phyloP scores from a whole-genome alignment of 2,888 invertebrate genomes.

The Gastrophysa polygoni region DNA sequence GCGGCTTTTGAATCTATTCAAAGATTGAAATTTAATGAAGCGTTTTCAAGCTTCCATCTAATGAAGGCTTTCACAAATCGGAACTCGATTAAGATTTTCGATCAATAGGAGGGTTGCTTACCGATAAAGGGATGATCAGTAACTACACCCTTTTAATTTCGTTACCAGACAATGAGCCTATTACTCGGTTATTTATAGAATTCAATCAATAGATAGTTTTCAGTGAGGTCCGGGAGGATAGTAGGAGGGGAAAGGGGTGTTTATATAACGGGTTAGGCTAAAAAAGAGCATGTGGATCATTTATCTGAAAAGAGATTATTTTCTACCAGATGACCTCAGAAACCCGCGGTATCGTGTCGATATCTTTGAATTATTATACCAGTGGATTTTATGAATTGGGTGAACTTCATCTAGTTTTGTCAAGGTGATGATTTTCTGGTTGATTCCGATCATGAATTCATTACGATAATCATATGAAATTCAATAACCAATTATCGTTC shows the following conservation, averaged over 20 bases:
- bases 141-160: slow-evolving; percentile 30
- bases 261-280: background rate
- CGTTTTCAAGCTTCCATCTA: slow-evolving; percentile 34
- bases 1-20: slow-evolving; percentile 37
- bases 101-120: slow-evolving; percentile 28
- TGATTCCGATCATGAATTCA: too few species aligned
- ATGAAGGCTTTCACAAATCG: slow-evolving; percentile 30
- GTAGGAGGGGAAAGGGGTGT: background rate
- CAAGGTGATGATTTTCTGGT: too few species aligned
- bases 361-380: too few species aligned
- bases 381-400: too few species aligned
- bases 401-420: too few species aligned
- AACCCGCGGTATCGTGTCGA: too few species aligned
- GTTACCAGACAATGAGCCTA: slow-evolving; percentile 30
- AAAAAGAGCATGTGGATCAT: background rate
- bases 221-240: slow-evolving; percentile 3
- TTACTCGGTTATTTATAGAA: slow-evolving; percentile 33
- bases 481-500: too few species aligned
- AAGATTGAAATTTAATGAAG: slow-evolving; percentile 40
- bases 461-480: too few species aligned
- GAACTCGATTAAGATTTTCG: slow-evolving; percentile 32
- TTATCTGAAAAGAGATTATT: background rate
- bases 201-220: slow-evolving; percentile 23
- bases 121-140: slow-evolving; percentile 28
- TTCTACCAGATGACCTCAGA: too few species aligned